Evolutionary conservation across 2,888 invertebrate genomes (phyloP), one percentile per base, ranked within the genome.

Genomic region (Allolobophora icterica): DNA sequence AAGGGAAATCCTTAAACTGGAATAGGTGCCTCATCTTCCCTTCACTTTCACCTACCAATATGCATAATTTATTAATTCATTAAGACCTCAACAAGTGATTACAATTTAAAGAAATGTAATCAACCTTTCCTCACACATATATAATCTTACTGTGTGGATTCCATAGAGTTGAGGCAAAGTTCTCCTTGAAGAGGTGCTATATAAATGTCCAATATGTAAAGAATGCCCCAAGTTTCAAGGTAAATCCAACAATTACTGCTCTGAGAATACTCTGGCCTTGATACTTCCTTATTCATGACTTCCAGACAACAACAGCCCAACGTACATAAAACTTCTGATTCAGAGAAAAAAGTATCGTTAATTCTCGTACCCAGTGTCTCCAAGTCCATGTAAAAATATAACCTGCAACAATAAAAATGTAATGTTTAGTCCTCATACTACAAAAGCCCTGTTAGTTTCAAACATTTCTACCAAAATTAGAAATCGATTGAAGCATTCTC

Each of bases 381-480:
- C 99, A 92, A 99, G 96, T 93, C 99, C 99, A 96, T 99, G 99
- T 94, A 99, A 97, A 96, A 99, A 99, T 95, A 99, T 98, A 92
- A 99, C 96, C 98, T 98, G 96, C 93, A 97, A 97, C 92, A 93
- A 92, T 93, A 89, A 40, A 38, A 24, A 52, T 30, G 0, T 34
- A 8, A 52, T 33, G 21, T 89, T 6, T 6, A 71, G n/a, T 71
- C n/a, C n/a, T n/a, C 21, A 52, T 52, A 52, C 1, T 24, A 52
- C 24, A 52, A 52, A 21, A 52, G 52, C 11, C 24, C 52, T 52
- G 6, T 24, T 24, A 52, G 24, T 52, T 21, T 52, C 5, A 52
- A 52, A 52, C 52, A 52, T 24, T 52, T 52, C 52, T 52, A 52
- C 52, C 52, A 52, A 24, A 52, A 52, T 52, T 52, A 52, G 21